Conservation (phyloP, 2,797 vertebrate genomes). For the Melanotaenia boesemani region DNA sequence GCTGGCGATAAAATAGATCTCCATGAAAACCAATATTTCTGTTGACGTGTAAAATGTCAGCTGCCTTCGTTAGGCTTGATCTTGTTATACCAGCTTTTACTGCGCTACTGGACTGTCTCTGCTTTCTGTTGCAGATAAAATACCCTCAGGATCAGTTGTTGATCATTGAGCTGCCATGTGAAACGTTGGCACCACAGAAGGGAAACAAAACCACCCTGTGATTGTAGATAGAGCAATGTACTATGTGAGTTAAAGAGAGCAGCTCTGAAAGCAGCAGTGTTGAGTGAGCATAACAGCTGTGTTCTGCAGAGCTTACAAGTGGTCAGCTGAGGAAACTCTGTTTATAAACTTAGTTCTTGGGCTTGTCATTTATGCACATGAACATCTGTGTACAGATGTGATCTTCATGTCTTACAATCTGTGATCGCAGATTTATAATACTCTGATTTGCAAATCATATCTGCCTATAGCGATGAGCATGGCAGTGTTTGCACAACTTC, state of each 20-base stretch:
- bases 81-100: not conserved
- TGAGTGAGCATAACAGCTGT: not conserved
- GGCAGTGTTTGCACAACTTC: not conserved
- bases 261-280: not conserved
- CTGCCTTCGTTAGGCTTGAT: not conserved
- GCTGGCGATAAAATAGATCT: not conserved
- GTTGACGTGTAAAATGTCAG: not conserved
- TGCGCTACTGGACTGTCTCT: not conserved
- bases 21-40: constrained; percentile 6
- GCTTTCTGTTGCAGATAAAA: not conserved
- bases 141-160: not conserved
- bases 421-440: not conserved
- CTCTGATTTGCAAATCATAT: not conserved
- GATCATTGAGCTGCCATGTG: not conserved
- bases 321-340: not conserved
- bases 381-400: not conserved
- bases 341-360: not conserved
- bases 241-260: not conserved
- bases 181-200: not conserved
- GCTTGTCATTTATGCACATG: not conserved
- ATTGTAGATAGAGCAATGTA: not conserved
- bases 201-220: not conserved
- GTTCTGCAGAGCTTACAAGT: not conserved
- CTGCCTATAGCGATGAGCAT: not conserved
- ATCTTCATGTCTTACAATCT: not conserved